Evolutionary conservation across 30 jellyfish, hydroid and myxozoan genomes (phyloP), one percentile per base, ranked within the genome.

Genomic region (Pelagia noctiluca): DNA sequence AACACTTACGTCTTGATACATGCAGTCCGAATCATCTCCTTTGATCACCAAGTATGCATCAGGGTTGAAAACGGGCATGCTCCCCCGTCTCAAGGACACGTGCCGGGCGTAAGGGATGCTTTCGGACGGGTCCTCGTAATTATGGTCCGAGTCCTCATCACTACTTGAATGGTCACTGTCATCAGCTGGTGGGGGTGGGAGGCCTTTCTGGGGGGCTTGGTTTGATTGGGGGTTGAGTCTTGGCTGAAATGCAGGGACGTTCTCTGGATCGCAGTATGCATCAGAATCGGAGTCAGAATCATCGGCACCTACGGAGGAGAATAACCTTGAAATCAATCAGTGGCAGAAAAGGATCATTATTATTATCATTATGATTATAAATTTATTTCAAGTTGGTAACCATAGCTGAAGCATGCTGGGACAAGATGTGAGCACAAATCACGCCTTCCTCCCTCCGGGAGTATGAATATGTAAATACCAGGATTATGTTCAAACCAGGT

Each of bases 41-140:
- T 73, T 35, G 65, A 73, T 47, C n/a, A 80, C 83, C 42, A 84
- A 31, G 52, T 84, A 84, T 7, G 95, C 95, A 28, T 84, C 95
- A 2, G 95, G 95, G 37, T 73, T 84, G 19, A 61, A 65, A 1
- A 84, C 95, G 16, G 87, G 87, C 52, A 68, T 73, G 46, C 87
- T 84, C 23, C 85, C 84, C 23, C 95, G 49, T 0, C 95, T 49
- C 16, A 80, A 84, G 24, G 90, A 80, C 68, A 80, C 31, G 24
- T 50, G 37, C 60, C 82, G 46, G 0, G 90, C 77, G 0, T 48
- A 50, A 3, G 76, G 82, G 0, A 80, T 50, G 11, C 67, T 78
- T 21, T 80, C 90, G 31, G 70, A 2, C 10, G 90, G 90, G 60
- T 80, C 90, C 29, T 80, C 90, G 57, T 80, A 80, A 50, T 80